phyloP scores from a whole-genome alignment of 2,797 vertebrate genomes.

The Danio tinwini region DNA sequence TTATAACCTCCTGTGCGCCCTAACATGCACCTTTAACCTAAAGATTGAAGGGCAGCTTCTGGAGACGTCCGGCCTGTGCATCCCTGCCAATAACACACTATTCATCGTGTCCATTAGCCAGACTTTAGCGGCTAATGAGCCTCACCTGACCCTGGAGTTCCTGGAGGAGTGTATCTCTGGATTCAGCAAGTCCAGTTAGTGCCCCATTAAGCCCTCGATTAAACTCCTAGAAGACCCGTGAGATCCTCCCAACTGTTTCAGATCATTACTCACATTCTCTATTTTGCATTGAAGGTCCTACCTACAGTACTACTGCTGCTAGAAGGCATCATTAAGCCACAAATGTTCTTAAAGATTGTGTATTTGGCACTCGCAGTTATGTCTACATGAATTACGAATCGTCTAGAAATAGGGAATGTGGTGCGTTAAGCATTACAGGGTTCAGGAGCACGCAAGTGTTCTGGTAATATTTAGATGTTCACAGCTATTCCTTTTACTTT shows the following conservation, averaged over 20 bases:
- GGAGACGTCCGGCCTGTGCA: conserved; percentile 97
- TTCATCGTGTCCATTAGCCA: conserved; percentile 99
- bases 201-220: conserved; percentile 25
- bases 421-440: not conserved
- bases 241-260: not conserved
- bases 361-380: not conserved
- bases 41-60: conserved; percentile 98
- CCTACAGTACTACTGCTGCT: not conserved
- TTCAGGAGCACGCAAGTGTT: not conserved
- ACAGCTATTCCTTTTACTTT: no score
- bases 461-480: no score
- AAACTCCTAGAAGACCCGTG: conserved; percentile 9
- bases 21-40: conserved; percentile 99
- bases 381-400: not conserved
- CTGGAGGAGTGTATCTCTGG: conserved; percentile 98
- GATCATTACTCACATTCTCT: not conserved
- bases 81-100: conserved; percentile 98
- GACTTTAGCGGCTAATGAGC: conserved; percentile 95
- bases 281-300: not conserved
- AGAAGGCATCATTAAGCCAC: not conserved
- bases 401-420: not conserved
- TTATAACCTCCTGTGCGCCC: conserved; percentile 96
- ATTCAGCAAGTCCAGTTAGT: conserved; percentile 99
- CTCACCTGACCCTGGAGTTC: conserved; percentile 96
- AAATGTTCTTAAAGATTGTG: not conserved